Conservation (phyloP, 1,140 invertebrate species). For the Agraylea sexmaculata region DNA sequence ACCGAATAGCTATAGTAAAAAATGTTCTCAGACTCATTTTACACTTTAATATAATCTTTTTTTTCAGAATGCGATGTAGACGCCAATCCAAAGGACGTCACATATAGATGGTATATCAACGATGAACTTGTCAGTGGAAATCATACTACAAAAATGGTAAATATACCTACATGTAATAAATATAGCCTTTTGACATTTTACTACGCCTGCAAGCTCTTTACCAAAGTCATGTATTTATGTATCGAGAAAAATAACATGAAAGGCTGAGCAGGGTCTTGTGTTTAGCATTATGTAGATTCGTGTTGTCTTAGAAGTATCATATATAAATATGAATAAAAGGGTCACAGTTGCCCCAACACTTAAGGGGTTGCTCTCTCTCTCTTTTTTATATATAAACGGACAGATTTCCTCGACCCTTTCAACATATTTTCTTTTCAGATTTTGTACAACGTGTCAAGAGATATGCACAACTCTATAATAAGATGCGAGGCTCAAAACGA, state of each 20-base stretch:
- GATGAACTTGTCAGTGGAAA: constrained; percentile 51
- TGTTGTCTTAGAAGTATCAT: not conserved
- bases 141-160: constrained; percentile 47
- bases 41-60: no score
- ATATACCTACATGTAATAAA: no score
- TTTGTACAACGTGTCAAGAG: constrained; percentile 55
- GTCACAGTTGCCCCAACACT: not conserved
- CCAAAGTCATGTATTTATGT: no score
- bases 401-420: not conserved
- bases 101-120: constrained; percentile 62
- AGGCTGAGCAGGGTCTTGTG: no score
- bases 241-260: no score
- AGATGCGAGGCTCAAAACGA: constrained; percentile 71
- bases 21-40: no score
- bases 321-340: not conserved
- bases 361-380: not conserved
- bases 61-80: constrained; percentile 52
- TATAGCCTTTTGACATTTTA: no score
- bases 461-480: constrained; percentile 61
- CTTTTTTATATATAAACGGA: not conserved
- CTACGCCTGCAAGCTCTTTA: no score
- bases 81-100: constrained; percentile 63
- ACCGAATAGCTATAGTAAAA: no score
- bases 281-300: no score
- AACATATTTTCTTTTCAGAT: constrained; percentile 24